These are phyloP conservation scores for Agrotis clavis DNA, from an alignment of 2,888 invertebrate species.

Conservation along the genomic window DNA sequence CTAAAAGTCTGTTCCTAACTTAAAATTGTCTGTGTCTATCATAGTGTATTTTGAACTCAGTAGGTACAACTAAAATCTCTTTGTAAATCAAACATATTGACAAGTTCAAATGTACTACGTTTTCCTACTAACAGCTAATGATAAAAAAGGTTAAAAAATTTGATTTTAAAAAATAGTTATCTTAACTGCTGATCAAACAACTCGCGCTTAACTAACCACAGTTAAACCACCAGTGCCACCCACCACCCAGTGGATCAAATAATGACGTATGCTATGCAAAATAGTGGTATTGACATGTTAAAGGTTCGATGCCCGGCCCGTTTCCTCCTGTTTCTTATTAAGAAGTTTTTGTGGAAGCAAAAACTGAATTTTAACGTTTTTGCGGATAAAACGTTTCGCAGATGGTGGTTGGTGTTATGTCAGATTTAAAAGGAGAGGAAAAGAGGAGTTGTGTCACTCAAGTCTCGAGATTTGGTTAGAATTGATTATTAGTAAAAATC, in stretches of 20 bases:
- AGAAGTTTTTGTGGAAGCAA: constrained; percentile 72
- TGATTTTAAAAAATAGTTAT: too few species aligned
- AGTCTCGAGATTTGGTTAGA: constrained; percentile 3
- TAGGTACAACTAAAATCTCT: too few species aligned
- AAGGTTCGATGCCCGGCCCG: constrained; percentile 84
- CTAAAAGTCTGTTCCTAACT: too few species aligned
- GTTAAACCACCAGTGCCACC: constrained; percentile 44
- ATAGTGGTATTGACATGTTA: constrained; percentile 87
- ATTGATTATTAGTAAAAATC: background rate
- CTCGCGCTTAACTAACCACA: constrained; percentile 17
- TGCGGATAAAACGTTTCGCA: constrained; percentile 58
- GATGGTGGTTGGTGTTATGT: constrained; percentile 64
- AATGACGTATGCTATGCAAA: constrained; percentile 89
- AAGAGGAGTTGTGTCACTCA: constrained; percentile 23
- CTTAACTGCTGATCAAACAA: too few species aligned
- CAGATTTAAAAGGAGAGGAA: constrained; percentile 34
- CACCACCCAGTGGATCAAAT: constrained; percentile 69
- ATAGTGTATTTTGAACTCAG: too few species aligned
- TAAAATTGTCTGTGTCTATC: background rate
- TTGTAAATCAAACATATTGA: too few species aligned
- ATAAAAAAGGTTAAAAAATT: too few species aligned
- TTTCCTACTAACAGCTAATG: too few species aligned
- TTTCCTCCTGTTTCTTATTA: constrained; percentile 81
- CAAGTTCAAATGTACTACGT: too few species aligned
- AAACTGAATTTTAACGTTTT: constrained; percentile 70